Percentiles rank a stretch among this genome's conserved stretches.
Conservation (phyloP, 2,888 invertebrate genomes). For the Oscheius sp. region DNA sequence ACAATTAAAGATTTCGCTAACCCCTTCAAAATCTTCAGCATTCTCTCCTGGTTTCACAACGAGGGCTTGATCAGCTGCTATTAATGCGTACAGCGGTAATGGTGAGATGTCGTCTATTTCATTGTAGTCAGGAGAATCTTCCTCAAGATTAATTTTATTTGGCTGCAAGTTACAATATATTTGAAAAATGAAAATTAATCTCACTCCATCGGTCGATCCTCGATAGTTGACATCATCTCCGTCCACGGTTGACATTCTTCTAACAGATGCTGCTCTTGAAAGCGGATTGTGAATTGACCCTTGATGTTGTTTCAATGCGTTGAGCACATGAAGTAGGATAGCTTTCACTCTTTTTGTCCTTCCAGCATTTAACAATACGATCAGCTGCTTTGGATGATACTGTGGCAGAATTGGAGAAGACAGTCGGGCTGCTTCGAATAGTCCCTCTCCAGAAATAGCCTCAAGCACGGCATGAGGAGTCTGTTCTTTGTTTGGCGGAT, state of each 20-base stretch:
- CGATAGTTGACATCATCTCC: conserved; percentile 29
- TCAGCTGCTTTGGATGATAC: conserved; percentile 97
- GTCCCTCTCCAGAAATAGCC: conserved; percentile 38
- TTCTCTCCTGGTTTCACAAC: conserved; percentile 40
- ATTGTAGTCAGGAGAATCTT: conserved; percentile 79
- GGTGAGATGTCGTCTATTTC: conserved; percentile 98
- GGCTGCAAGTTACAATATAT: conserved; percentile 1
- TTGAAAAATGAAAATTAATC: neutral
- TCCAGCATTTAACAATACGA: conserved; percentile 97
- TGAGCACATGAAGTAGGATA: conserved; percentile 93
- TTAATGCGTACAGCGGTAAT: conserved; percentile 91
- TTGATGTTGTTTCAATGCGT: conserved; percentile 77
- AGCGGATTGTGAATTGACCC: conserved; percentile 45
- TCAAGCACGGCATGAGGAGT: conserved; percentile 44
- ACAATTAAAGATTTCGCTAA: neutral
- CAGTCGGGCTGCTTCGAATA: conserved; percentile 93
- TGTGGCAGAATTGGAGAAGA: conserved; percentile 97
- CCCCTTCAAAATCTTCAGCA: conserved; percentile 38
- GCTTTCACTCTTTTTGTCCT: conserved; percentile 98
- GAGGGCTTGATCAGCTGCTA: conserved; percentile 85
- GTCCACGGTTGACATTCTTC: conserved; percentile 55
- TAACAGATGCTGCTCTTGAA: conserved; percentile 59
- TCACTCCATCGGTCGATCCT: conserved; percentile 16
- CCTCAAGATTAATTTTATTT: conserved; percentile 18
- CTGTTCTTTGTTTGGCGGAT: conserved; percentile 36